These are phyloP conservation scores for Neotragus pygmaeus DNA, from an alignment of 2,113 vertebrate genomes.

Conservation along the genomic window DNA sequence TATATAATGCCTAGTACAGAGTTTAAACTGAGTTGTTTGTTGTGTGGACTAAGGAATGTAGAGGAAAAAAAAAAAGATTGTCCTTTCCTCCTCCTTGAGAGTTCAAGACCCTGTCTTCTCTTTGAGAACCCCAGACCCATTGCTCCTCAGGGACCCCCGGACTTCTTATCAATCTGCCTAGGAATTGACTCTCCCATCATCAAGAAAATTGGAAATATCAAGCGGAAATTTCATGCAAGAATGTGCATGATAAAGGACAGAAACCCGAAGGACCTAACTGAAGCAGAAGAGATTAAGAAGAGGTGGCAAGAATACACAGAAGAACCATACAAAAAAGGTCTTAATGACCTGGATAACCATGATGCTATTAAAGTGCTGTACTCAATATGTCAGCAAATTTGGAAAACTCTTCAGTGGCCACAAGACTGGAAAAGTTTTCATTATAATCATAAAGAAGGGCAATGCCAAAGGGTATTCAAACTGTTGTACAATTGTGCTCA, in stretches of 20 bases:
- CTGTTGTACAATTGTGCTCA: background rate
- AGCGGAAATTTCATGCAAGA: background rate
- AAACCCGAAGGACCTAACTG: background rate
- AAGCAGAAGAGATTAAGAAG: background rate
- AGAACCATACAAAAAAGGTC: background rate
- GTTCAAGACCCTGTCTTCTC: background rate
- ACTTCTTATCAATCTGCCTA: background rate
- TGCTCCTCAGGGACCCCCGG: rapidly evolving
- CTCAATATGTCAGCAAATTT: background rate
- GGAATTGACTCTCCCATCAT: background rate
- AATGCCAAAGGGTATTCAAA: background rate
- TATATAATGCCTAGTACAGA: background rate
- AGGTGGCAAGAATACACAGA: background rate
- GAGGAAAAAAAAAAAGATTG: background rate
- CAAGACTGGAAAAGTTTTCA: background rate
- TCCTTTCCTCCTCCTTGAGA: background rate
- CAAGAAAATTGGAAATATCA: background rate
- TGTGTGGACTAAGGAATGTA: background rate
- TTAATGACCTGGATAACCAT: background rate
- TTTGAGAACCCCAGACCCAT: background rate
- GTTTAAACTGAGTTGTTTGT: background rate
- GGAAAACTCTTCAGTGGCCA: background rate
- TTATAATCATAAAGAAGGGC: background rate
- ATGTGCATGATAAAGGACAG: background rate
- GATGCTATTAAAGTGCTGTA: background rate